Base-by-base conservation (phyloP, 1,140 invertebrate species). In the Samia ricini region DNA sequence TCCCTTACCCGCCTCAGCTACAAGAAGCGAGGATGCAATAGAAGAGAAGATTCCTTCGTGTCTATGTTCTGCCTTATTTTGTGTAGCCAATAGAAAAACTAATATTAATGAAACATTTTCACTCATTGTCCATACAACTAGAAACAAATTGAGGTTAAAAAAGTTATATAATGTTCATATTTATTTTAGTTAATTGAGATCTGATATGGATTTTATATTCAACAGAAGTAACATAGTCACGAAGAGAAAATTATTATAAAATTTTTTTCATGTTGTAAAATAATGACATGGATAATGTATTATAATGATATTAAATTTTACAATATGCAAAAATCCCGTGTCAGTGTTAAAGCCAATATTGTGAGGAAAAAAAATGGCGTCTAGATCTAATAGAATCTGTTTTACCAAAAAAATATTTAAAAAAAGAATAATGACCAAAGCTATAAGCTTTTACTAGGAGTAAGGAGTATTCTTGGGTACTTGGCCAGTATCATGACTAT, bases 1-100 rank as follows among this genome's bases (percentile, higher is more conserved):
- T 91, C 4, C 73, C 83, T 0, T 90, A 90, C 66, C 90, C 89
- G 15, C 90, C 85, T n/a, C 82, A 81, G 57, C 76, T 91, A 1
- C 90, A 91, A 70, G 90, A 91, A 60, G 89, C 90, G 2, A 81
- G 90, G 60, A 91, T 91, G 90, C 90, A 91, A 71, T 91, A 90
- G 60, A 71, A 22, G 55, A 26, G 12, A 6, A 5, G 24, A 56
- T 29, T 29, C 26, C 55, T 56, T 52, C 50, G 50, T 52, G 22
- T 20, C 50, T 52, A 52, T 52, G 50, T 52, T 22, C 20, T 20
- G 26, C 26, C 26, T 29, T 2, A 29, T 29, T 29, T 29, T 29
- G 26, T 29, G 10, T 29, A 29, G 26, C 26, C 10, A 10, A 10
- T 29, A 29, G 26, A 29, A 10, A n/a, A n/a, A n/a, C n/a, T n/a